Evolutionary conservation across 2,797 vertebrate genomes (phyloP).

Genomic region (Anguilla obscura): DNA sequence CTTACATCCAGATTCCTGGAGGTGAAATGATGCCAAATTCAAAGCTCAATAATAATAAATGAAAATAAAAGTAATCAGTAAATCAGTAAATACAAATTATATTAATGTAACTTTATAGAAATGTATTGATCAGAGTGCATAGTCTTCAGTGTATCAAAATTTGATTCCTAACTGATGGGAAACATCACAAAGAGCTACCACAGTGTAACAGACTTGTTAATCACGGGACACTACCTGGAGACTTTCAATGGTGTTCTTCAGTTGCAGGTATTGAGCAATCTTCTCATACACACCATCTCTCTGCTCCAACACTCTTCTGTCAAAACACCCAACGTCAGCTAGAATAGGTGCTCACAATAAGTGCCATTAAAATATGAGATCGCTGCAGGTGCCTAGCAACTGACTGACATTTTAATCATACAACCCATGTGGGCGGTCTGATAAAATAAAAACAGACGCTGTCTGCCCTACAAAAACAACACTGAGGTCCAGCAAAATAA

Average conservation of each 20-base stretch:
- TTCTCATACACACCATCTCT: slow-evolving; percentile 85
- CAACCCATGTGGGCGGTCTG: not conserved
- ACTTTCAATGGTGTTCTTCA: slow-evolving; percentile 81
- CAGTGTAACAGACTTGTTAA: not conserved
- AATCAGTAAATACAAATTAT: not conserved
- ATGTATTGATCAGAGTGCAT: not conserved
- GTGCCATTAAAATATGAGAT: not conserved
- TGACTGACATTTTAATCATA: not conserved
- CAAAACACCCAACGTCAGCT: slow-evolving; percentile 28
- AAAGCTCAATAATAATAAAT: not conserved
- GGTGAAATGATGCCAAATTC: slow-evolving; percentile 3
- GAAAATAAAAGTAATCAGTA: not conserved
- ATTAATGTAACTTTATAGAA: not conserved
- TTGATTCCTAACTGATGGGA: not conserved
- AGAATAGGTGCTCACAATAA: not conserved
- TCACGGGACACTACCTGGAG: slow-evolving; percentile 72
- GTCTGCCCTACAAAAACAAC: not conserved
- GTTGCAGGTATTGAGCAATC: slow-evolving; percentile 82
- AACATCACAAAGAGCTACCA: not conserved
- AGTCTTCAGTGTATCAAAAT: not conserved
- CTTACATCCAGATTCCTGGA: slow-evolving; percentile 70
- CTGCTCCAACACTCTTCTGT: slow-evolving; percentile 81
- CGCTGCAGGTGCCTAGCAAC: not conserved
- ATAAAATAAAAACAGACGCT: not conserved
- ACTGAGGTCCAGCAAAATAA: not conserved